A percentile compares a stretch with the other conserved stretches of the same genome.
Evolutionary conservation across 37 sponge, comb jelly and placozoan species (phyloP).

Genomic region (Ephydatia muelleri): DNA sequence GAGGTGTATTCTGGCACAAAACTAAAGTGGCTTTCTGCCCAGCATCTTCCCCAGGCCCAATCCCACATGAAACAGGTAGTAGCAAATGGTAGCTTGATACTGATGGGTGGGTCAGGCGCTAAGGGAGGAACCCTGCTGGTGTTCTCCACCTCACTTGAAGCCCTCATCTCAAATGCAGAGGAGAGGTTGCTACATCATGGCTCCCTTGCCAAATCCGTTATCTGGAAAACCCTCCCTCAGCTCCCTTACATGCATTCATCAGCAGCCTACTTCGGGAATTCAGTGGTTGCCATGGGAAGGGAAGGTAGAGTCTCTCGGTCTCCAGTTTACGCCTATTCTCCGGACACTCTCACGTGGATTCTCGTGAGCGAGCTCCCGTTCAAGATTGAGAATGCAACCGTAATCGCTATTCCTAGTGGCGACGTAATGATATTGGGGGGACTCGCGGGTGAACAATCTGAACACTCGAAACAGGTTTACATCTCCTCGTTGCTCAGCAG

Average conservation of each 20-base stretch:
- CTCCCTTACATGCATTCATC: not conserved
- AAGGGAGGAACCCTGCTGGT: not conserved
- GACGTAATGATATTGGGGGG: not conserved
- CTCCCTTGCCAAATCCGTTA: not conserved
- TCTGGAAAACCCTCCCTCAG: not conserved
- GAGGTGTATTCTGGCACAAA: conserved; percentile 5
- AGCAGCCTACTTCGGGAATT: not conserved
- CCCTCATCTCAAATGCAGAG: not conserved
- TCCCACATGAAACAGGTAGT: conserved; percentile 8
- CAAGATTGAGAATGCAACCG: not conserved
- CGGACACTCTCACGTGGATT: conserved; percentile 26
- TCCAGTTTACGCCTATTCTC: conserved; percentile 4
- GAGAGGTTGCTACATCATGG: not conserved
- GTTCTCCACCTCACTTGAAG: conserved; percentile 10
- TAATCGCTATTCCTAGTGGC: not conserved
- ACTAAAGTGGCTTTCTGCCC: not conserved
- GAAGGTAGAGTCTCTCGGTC: not conserved
- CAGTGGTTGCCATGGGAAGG: conserved; percentile 12
- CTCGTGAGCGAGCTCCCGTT: conserved; percentile 26
- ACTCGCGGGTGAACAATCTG: not conserved
- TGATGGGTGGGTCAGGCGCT: conserved; percentile 2
- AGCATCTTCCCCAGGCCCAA: conserved; percentile 17
- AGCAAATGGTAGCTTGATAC: not conserved
- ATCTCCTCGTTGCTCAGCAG: not conserved
- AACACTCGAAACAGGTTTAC: not conserved